phyloP scores from a whole-genome alignment of 1,140 invertebrate species.

The Ptiloglossa arizonensis region DNA sequence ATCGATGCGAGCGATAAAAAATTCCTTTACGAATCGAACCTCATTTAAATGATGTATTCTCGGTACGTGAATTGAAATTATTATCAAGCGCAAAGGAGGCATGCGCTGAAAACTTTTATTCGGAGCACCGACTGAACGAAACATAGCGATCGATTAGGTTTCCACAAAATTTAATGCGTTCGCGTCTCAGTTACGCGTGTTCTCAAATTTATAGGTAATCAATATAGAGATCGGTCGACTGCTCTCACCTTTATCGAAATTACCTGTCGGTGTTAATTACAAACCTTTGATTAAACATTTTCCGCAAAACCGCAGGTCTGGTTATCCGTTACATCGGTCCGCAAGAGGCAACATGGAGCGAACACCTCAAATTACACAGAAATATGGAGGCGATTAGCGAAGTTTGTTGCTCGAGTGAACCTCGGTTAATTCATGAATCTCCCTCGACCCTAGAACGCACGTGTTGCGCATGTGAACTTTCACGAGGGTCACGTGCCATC shows the following conservation, averaged over 20 bases:
- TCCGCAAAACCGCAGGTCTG: constrained; percentile 32
- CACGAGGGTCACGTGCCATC: constrained; percentile 18
- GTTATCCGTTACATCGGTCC: constrained; percentile 17
- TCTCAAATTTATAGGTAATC: constrained; percentile 2
- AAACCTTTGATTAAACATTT: constrained; percentile 18
- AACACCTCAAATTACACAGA: constrained; percentile 22
- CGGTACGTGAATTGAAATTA: too few relatives aligned
- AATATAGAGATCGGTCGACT: not conserved
- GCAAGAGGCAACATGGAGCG: not conserved
- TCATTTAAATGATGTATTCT: not conserved
- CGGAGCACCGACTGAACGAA: not conserved
- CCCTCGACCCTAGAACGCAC: not conserved
- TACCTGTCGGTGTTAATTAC: constrained; percentile 27
- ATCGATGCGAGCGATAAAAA: not conserved
- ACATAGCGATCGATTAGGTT: too few relatives aligned
- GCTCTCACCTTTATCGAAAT: constrained; percentile 21
- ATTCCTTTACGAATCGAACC: not conserved
- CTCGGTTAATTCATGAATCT: constrained; percentile 40
- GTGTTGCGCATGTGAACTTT: constrained; percentile 2
- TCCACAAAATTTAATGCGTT: not conserved
- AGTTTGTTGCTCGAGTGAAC: constrained; percentile 1
- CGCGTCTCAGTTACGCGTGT: not conserved
- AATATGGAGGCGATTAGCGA: constrained; percentile 27
- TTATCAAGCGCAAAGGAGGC: too few relatives aligned
- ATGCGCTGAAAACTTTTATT: too few relatives aligned